Base-by-base conservation (phyloP, 2,797 vertebrate species). In the Alcedo quadribrachys region DNA sequence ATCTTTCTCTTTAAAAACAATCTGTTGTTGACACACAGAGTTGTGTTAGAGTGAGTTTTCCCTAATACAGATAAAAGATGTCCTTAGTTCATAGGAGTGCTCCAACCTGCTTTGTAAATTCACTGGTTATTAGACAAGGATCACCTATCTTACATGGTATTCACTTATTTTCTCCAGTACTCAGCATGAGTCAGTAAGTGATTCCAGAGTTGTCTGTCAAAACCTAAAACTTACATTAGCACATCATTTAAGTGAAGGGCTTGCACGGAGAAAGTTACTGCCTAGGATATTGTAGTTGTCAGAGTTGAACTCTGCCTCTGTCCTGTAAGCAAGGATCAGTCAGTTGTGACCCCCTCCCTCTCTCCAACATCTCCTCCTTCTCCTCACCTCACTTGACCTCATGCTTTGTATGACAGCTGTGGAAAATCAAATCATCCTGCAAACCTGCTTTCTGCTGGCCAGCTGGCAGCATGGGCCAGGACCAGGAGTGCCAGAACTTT, bases 391-490 rank as follows among this genome's bases (percentile, higher is more conserved):
- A 46, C 51, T 68, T 95, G 87, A 93, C 81, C 95, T 94, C 71
- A 55, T 57, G 54, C 46, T 94, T 86, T 81, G 58, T 74, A 25
- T 2, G 14, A 81, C 97, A 97, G 97, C 97, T 97, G 97, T 94
- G 93, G 93, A 92, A 97, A 96, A 96, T 97, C 85, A 90, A 96
- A 89, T 95, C 5, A 37, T 63, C 55, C 88, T 89, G n/a, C 55
- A 92, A 95, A 96, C 94, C 85, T 73, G 94, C 65, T 88, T 95
- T 92, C 90, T 90, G 83, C 89, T 33, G 91, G 96, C 97, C 96
- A 97, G 92, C 96, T 97, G 97, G 97, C 97, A 96, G 50, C 1
- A 1, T 46, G 35, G 40, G 54, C 20, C 24, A 55, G 8, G 86
- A 93, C 89, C 74, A 55, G 71, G 81, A 89, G 87, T 58, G 94